Evolutionary conservation across 2,888 invertebrate species (phyloP).

Genomic region (Napeogenes sylphis): DNA sequence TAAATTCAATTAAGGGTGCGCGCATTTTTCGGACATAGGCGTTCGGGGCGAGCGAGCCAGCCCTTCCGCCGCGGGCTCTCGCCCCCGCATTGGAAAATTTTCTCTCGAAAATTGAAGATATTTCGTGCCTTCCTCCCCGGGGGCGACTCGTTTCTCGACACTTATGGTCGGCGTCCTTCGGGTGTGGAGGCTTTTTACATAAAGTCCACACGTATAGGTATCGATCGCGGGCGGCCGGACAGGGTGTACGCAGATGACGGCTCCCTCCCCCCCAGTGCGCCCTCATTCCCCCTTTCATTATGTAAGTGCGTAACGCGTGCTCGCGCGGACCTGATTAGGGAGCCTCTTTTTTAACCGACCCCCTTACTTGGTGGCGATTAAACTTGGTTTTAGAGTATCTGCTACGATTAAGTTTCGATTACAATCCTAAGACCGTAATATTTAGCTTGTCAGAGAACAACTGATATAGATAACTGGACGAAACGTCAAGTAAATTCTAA

Average conservation of each 20-base stretch:
- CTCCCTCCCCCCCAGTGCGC: constrained; percentile 53
- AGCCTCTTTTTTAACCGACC: constrained; percentile 77
- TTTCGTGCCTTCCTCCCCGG: constrained; percentile 73
- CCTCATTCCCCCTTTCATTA: constrained; percentile 75
- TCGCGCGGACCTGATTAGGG: constrained; percentile 76
- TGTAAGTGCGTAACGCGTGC: constrained; percentile 78
- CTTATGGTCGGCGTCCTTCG: constrained; percentile 76
- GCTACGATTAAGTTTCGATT: constrained; percentile 47
- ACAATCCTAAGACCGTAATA: constrained; percentile 22
- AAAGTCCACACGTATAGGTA: constrained; percentile 78
- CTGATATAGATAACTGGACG: not conserved
- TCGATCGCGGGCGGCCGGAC: constrained; percentile 75
- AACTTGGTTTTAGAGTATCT: constrained; percentile 71
- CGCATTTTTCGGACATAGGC: constrained; percentile 75
- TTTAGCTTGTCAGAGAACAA: constrained; percentile 11
- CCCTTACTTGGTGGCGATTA: constrained; percentile 70
- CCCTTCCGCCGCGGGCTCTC: constrained; percentile 73
- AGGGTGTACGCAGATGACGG: constrained; percentile 77
- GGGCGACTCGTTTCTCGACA: constrained; percentile 76
- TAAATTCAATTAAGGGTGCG: constrained; percentile 74
- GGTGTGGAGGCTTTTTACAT: constrained; percentile 77
- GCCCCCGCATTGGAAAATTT: constrained; percentile 76
- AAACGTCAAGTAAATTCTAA: no score
- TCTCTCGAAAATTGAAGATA: constrained; percentile 78
- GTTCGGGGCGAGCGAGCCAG: constrained; percentile 61